These are phyloP conservation scores for Pristionchus arcanus DNA, from an alignment of 2,888 invertebrate genomes.

Conservation along the genomic window DNA sequence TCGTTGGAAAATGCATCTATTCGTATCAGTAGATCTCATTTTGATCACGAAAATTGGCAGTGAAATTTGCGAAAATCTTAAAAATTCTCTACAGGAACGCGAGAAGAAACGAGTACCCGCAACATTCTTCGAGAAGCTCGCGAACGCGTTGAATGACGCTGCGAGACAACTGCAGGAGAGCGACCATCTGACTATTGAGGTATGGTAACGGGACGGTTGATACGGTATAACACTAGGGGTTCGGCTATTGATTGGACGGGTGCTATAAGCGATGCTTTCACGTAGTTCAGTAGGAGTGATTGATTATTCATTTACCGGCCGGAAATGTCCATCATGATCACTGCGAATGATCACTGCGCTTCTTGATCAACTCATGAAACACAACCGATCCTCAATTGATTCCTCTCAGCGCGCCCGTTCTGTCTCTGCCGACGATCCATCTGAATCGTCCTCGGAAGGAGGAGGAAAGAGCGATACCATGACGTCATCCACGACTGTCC, in stretches of 20 bases:
- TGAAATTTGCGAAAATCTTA: not conserved
- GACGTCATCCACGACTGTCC: conserved; percentile 37
- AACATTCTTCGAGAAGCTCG: conserved; percentile 68
- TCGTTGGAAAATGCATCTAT: too few relatives aligned
- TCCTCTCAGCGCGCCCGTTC: conserved; percentile 45
- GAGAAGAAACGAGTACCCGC: conserved; percentile 64
- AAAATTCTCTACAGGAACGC: conserved; percentile 7
- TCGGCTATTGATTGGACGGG: not conserved
- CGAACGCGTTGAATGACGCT: conserved; percentile 68
- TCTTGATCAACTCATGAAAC: not conserved
- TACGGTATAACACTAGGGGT: too few relatives aligned
- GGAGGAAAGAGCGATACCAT: conserved; percentile 39
- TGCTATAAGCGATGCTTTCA: too few relatives aligned
- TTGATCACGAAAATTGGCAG: not conserved
- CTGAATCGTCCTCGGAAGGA: conserved; percentile 55
- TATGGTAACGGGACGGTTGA: not conserved
- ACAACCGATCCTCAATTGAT: not conserved
- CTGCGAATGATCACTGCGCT: not conserved
- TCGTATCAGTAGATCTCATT: not conserved
- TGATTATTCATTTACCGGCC: too few relatives aligned
- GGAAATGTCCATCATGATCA: too few relatives aligned
- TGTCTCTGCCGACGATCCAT: conserved; percentile 52
- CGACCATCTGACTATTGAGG: conserved; percentile 70
- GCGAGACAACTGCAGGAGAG: conserved; percentile 68
- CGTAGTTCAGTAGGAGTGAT: not conserved